Evolutionary conservation across 2,797 vertebrate genomes (phyloP).

Genomic region (Intellagama lesueurii): DNA sequence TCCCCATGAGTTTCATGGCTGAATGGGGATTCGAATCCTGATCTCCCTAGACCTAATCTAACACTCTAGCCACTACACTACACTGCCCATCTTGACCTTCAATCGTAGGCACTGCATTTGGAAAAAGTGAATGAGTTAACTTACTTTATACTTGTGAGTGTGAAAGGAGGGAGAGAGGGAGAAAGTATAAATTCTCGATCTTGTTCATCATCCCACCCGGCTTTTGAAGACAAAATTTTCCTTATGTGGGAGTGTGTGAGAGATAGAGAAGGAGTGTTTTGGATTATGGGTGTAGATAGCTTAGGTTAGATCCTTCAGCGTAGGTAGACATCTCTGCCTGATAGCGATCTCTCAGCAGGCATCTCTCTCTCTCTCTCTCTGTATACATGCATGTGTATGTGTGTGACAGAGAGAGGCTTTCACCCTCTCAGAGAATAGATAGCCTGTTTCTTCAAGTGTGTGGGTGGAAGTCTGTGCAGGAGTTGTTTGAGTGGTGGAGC

Average conservation of each 20-base stretch:
- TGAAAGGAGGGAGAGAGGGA: background rate
- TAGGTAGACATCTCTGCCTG: background rate
- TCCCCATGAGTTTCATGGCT: background rate
- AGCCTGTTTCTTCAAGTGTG: background rate
- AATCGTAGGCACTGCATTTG: background rate
- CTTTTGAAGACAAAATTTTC: background rate
- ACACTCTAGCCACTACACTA: background rate
- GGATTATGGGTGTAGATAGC: slow-evolving; percentile 18
- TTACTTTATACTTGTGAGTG: too few species aligned
- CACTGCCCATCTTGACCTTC: too few species aligned
- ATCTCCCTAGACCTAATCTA: background rate
- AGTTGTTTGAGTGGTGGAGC: background rate
- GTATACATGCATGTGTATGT: background rate
- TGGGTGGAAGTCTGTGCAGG: slow-evolving; percentile 28
- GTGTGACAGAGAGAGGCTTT: background rate
- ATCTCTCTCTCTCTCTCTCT: too few species aligned
- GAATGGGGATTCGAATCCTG: background rate
- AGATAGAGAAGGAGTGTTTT: slow-evolving; percentile 37
- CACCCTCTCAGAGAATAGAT: background rate
- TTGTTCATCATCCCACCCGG: background rate
- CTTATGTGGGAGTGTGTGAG: background rate
- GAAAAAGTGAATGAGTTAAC: background rate
- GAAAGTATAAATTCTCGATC: background rate
- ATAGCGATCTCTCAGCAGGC: background rate
- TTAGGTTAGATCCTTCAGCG: background rate